Conservation (phyloP, 1,140 invertebrate species). For the Battus philenor region DNA sequence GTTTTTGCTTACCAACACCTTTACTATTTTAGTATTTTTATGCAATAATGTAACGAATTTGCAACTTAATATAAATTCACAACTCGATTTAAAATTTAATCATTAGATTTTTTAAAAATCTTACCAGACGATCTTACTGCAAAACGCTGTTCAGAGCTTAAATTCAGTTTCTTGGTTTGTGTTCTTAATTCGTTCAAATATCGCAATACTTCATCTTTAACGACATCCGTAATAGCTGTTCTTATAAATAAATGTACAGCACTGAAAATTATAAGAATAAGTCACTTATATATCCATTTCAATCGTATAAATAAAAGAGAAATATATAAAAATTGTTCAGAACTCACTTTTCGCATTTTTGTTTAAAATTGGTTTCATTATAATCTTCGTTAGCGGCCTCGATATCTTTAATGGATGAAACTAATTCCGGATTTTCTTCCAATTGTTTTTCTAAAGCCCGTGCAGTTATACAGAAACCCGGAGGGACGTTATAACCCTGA, state of each 20-base stretch:
- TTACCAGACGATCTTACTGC: constrained; percentile 75
- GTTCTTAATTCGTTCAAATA: constrained; percentile 42
- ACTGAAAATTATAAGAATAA: constrained; percentile 30
- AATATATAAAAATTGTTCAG: constrained; percentile 2
- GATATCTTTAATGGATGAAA: constrained; percentile 52
- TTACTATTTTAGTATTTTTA: no score
- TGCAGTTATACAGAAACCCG: constrained; percentile 79
- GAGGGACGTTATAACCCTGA: constrained; percentile 71
- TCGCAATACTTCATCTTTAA: constrained; percentile 42
- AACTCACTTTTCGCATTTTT: constrained; percentile 50
- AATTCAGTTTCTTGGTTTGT: constrained; percentile 34
- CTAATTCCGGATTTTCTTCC: constrained; percentile 50
- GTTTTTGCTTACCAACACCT: no score
- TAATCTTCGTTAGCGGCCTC: constrained; percentile 51
- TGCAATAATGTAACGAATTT: no score
- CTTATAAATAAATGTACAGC: constrained; percentile 38
- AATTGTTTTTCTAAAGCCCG: constrained; percentile 77
- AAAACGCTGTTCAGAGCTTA: constrained; percentile 49
- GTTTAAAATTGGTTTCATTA: constrained; percentile 50
- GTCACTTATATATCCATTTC: no score
- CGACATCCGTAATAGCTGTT: constrained; percentile 41
- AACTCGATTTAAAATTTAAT: constrained; percentile 5
- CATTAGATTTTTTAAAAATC: constrained; percentile 2
- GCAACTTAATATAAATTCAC: no score
- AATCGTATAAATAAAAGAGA: constrained; percentile 3